A percentile compares a stretch with the other conserved stretches of the same genome.
Evolutionary conservation across 92 coral and sea anemone species (phyloP).

Genomic region (Paramuricea clavata): DNA sequence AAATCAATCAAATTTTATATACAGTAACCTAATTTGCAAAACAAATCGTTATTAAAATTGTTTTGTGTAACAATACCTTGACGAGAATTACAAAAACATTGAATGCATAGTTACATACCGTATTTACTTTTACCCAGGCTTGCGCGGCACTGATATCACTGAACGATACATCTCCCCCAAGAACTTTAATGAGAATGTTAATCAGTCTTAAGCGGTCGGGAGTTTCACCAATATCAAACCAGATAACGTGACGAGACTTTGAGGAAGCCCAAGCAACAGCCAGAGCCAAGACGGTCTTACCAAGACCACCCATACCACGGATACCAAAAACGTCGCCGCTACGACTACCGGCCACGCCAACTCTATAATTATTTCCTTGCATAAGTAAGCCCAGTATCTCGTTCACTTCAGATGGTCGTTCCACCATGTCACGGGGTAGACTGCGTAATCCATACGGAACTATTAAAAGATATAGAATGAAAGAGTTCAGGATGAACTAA

Average conservation of each 20-base stretch:
- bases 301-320: conserved; percentile 76
- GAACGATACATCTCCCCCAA: conserved; percentile 48
- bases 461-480: too few species aligned
- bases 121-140: conserved; percentile 65
- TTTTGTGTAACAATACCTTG: too few species aligned
- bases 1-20: too few species aligned
- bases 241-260: conserved; percentile 65
- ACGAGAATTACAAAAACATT: not conserved
- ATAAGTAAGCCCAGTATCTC: conserved; percentile 45
- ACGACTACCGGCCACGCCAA: conserved; percentile 66
- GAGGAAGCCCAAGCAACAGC: conserved; percentile 60
- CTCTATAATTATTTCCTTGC: conserved; percentile 52
- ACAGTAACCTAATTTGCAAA: too few species aligned
- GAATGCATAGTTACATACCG: too few species aligned
- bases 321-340: conserved; percentile 63
- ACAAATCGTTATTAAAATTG: too few species aligned
- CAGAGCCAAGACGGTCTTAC: conserved; percentile 77
- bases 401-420: too few species aligned
- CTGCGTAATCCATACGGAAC: conserved; percentile 57
- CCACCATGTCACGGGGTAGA: too few species aligned
- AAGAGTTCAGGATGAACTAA: too few species aligned
- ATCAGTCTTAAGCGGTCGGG: conserved; percentile 66
- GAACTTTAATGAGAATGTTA: conserved; percentile 53
- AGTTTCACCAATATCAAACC: conserved; percentile 69
- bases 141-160: conserved; percentile 60